These are phyloP conservation scores for Caenorhabditis imperialis DNA, from an alignment of 2,888 invertebrate genomes.

Conservation along the genomic window DNA sequence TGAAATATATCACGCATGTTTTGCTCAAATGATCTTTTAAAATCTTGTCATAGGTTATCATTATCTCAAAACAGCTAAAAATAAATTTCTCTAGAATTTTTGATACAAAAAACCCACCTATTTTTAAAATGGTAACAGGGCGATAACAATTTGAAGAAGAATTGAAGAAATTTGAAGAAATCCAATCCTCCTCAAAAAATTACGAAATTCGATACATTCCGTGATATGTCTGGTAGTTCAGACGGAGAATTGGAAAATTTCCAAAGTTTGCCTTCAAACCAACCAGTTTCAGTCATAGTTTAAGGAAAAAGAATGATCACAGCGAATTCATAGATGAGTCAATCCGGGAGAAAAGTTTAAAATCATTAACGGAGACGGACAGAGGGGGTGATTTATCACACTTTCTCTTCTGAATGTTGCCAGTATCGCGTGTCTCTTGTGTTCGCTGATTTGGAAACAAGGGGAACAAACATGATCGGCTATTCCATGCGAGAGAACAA, in stretches of 20 bases:
- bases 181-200: constrained; percentile 22
- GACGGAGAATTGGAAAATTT: neutral
- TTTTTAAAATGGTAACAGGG: no score
- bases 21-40: no score
- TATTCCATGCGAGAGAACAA: constrained; percentile 36
- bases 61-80: no score
- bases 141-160: no score
- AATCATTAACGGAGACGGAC: constrained; percentile 38
- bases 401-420: constrained; percentile 48
- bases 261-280: neutral
- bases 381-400: constrained; percentile 46
- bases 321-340: constrained; percentile 9
- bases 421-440: constrained; percentile 15
- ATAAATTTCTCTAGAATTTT: no score
- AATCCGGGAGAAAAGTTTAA: constrained; percentile 45
- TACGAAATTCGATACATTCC: constrained; percentile 33
- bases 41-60: no score
- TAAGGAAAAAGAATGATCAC: neutral
- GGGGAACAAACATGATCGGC: constrained; percentile 25
- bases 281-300: no score
- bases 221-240: constrained; percentile 32
- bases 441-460: constrained; percentile 31
- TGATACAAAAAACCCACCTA: no score
- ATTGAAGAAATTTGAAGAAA: constrained; percentile 7
- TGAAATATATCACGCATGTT: no score